These are phyloP conservation scores for Tetragnatha montana DNA, from an alignment of 2,888 invertebrate genomes.

Conservation along the genomic window DNA sequence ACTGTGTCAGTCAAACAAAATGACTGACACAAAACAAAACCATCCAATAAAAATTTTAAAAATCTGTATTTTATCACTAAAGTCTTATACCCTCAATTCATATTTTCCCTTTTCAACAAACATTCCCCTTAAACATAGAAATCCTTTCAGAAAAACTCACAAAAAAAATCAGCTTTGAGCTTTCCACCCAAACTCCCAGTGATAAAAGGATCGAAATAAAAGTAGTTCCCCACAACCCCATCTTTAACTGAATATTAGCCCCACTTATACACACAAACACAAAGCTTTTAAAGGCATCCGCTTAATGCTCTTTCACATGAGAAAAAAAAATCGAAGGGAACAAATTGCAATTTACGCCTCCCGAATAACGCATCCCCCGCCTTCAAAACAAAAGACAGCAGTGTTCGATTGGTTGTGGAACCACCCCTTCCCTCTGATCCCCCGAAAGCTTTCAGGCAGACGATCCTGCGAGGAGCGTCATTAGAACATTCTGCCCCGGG, in stretches of 20 bases:
- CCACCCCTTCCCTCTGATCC: background rate
- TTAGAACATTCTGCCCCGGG: slow-evolving; percentile 12
- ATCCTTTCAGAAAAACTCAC: background rate
- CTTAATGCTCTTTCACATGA: background rate
- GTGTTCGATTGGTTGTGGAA: background rate
- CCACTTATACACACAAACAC: background rate
- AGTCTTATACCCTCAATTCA: too few relatives aligned
- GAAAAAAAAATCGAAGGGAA: background rate
- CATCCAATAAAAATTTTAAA: too few relatives aligned
- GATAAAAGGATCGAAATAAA: background rate
- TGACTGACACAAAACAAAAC: too few relatives aligned
- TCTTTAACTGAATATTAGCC: background rate
- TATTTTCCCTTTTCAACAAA: background rate
- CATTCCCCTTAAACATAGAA: background rate
- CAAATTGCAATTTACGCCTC: background rate
- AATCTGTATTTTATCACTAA: too few relatives aligned
- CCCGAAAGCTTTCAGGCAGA: background rate
- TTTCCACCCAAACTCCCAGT: background rate
- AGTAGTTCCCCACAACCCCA: background rate
- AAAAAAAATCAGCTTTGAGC: background rate
- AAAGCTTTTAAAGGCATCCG: background rate
- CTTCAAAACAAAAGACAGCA: background rate
- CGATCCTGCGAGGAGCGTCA: background rate
- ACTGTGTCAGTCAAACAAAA: too few relatives aligned
- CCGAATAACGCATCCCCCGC: background rate